Evolutionary conservation across 2,797 vertebrate species (phyloP), one percentile per base, ranked within the genome.

Genomic region (Salarias fasciatus): DNA sequence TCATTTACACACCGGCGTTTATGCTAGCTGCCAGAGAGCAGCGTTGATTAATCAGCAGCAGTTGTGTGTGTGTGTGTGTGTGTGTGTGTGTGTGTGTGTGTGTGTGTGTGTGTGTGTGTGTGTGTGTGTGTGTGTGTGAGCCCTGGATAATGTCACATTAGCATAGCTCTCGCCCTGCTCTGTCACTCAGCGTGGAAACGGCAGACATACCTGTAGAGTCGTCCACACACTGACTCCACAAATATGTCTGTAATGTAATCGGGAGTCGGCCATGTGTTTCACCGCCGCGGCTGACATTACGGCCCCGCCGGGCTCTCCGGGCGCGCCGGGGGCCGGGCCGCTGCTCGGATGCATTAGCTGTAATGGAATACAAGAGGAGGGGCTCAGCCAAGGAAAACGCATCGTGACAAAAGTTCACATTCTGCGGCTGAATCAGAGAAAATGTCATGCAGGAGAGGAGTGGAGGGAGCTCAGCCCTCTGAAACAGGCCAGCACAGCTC

Each of bases 121-220:
- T n/a, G n/a, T n/a, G n/a, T n/a, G n/a, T n/a, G n/a, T 37, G 49
- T 41, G 38, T 46, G 30, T 55, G 48, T 49, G 41, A 68, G 75
- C 15, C 13, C 53, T 43, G 55, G 69, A 78, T 75, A 77, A 88
- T 85, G 79, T 83, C 80, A 82, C 78, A 88, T 81, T 85, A 80
- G 74, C 80, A 86, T 83, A 77, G 51, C 13, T 77, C 60, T 42
- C 48, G 76, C 63, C 68, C 38, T 0, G 10, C 0, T 28, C 71
- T 79, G 66, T 78, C 79, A 76, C 52, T 76, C 78, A 69, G 18
- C 50, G 65, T 75, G 55, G 69, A 77, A 63, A 42, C 44, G 60
- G 58, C 56, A 79, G 53, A 60, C 57, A 41, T 73, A 75, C 73
- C 71, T 82, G 69, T 69, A 67, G 69, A 78, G 63, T 54, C 40